Percentiles rank a stretch among this genome's conserved stretches.
Evolutionary conservation across 1,140 invertebrate species (phyloP).

Genomic region (Drosophila subpulchrella): DNA sequence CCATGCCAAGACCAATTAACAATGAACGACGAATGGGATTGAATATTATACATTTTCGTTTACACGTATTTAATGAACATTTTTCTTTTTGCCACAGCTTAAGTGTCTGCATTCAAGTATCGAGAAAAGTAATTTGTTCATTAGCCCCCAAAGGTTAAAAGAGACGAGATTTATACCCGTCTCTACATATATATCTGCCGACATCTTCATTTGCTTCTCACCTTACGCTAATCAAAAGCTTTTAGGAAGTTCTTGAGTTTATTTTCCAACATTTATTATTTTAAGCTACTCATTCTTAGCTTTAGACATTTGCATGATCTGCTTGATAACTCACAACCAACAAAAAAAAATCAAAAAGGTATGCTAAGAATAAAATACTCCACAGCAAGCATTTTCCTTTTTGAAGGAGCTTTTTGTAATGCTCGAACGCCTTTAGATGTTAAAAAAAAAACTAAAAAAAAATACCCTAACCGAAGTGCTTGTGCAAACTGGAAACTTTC

Average conservation of each 20-base stretch:
- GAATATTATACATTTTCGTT: conserved; percentile 85
- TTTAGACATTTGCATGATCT: conserved; percentile 72
- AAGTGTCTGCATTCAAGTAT: conserved; percentile 50
- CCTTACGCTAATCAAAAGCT: conserved; percentile 40
- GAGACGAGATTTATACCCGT: conserved; percentile 30
- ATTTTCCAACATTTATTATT: conserved; percentile 39
- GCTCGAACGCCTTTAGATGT: conserved; percentile 62
- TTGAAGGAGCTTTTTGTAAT: conserved; percentile 65
- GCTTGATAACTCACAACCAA: conserved; percentile 54
- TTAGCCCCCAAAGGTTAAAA: conserved; percentile 60
- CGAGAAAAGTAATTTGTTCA: conserved; percentile 77
- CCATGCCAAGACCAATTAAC: conserved; percentile 48
- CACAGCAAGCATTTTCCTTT: conserved; percentile 29
- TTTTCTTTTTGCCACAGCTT: conserved; percentile 77
- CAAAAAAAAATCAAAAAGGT: conserved; percentile 14
- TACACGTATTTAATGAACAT: conserved; percentile 85
- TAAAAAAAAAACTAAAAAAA: conserved; percentile 5
- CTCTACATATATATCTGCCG: conserved; percentile 29
- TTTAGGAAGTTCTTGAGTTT: conserved; percentile 36
- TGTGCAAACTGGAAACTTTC: conserved; percentile 29
- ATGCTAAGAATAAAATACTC: conserved; percentile 26
- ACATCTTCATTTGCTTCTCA: conserved; percentile 65
- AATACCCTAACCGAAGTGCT: not conserved
- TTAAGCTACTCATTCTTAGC: conserved; percentile 53
- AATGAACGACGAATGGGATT: conserved; percentile 81